Evolutionary conservation across 2,888 invertebrate genomes (phyloP).

Genomic region (Mamestra brassicae): DNA sequence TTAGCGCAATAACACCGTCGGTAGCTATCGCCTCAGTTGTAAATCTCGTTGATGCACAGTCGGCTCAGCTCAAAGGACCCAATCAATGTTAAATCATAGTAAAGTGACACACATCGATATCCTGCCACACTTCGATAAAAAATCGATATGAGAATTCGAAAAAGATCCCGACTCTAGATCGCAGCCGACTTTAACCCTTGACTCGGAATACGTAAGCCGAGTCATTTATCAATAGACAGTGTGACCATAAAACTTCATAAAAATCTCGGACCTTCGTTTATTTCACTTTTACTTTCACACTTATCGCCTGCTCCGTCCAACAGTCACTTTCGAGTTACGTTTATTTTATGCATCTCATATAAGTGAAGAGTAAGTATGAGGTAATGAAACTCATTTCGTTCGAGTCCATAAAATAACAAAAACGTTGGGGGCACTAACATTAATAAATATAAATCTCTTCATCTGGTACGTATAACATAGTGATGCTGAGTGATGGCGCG

Average conservation of each 20-base stretch:
- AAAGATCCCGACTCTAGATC: slow-evolving; percentile 85
- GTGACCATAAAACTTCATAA: slow-evolving; percentile 77
- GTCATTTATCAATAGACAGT: slow-evolving; percentile 86
- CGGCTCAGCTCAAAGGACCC: slow-evolving; percentile 82
- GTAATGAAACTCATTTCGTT: slow-evolving; percentile 56
- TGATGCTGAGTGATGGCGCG: slow-evolving; percentile 86
- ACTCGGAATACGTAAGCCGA: slow-evolving; percentile 84
- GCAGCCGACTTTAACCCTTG: slow-evolving; percentile 86
- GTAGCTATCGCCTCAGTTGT: slow-evolving; percentile 83
- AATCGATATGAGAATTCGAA: slow-evolving; percentile 78
- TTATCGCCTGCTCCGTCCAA: slow-evolving; percentile 42
- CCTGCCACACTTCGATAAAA: slow-evolving; percentile 74
- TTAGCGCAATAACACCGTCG: slow-evolving; percentile 74
- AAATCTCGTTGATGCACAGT: slow-evolving; percentile 78
- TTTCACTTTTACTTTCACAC: slow-evolving; percentile 60
- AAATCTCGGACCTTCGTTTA: slow-evolving; percentile 62
- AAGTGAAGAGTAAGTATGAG: slow-evolving; percentile 42
- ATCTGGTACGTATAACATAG: slow-evolving; percentile 83
- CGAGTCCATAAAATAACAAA: slow-evolving; percentile 65
- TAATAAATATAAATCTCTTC: slow-evolving; percentile 90
- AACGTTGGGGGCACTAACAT: slow-evolving; percentile 77
- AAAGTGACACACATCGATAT: slow-evolving; percentile 81
- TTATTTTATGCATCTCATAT: slow-evolving; percentile 58
- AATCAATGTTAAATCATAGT: slow-evolving; percentile 88
- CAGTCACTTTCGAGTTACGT: slow-evolving; percentile 47